Evolutionary conservation across 1,140 invertebrate genomes (phyloP).

Genomic region (Ericerus pela): DNA sequence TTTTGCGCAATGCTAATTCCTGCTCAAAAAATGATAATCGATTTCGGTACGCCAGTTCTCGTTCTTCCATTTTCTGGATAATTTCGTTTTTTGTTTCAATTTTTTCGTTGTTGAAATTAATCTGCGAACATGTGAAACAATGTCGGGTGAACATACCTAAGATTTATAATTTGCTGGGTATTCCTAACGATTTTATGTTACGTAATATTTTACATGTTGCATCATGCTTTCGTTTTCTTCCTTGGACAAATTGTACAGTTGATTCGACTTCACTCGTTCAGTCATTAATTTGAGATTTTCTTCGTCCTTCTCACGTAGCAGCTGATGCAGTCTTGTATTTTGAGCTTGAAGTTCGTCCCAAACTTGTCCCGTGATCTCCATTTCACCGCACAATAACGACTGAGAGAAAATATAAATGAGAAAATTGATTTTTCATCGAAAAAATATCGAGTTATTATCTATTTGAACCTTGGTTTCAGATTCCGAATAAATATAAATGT

Average conservation of each 20-base stretch:
- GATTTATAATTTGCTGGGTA: background rate
- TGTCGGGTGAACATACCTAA: background rate
- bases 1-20: constrained; percentile 73
- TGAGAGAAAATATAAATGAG: background rate
- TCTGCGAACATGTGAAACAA: background rate
- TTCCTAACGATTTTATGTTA: too few species aligned
- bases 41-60: constrained; percentile 83
- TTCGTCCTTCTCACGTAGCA: constrained; percentile 93
- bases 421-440: background rate
- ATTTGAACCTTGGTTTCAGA: too few species aligned
- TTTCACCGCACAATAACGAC: constrained; percentile 42
- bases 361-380: constrained; percentile 97
- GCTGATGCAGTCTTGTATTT: constrained; percentile 87
- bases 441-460: too few species aligned
- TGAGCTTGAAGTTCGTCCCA: constrained; percentile 99
- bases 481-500: too few species aligned
- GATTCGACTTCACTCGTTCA: constrained; percentile 91
- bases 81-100: constrained; percentile 92
- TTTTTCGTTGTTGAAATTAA: constrained; percentile 41
- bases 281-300: constrained; percentile 99
- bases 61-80: constrained; percentile 88
- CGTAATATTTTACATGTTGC: constrained; percentile 55
- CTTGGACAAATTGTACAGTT: constrained; percentile 82
- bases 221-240: constrained; percentile 84
- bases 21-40: constrained; percentile 86